Evolutionary conservation across 2,797 vertebrate genomes (phyloP).

Genomic region (Dendrocincla tyrannina): DNA sequence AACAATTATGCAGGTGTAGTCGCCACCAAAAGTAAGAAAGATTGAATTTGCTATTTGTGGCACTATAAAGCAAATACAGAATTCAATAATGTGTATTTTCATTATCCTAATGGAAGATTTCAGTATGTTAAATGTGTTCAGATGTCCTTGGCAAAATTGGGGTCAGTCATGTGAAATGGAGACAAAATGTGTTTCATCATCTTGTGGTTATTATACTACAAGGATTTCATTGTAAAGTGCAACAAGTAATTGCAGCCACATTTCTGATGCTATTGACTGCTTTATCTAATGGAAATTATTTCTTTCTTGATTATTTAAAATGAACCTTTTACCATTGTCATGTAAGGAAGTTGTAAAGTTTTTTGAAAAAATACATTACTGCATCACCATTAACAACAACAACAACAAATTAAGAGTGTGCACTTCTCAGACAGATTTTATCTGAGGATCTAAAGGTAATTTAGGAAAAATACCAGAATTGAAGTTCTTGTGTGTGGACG

Average conservation of each 20-base stretch:
- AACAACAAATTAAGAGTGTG: not conserved
- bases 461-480: not conserved
- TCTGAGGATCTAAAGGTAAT: not conserved
- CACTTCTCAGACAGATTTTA: not conserved
- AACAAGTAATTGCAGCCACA: slow-evolving; percentile 65
- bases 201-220: slow-evolving; percentile 63
- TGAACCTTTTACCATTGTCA: slow-evolving; percentile 51
- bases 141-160: slow-evolving; percentile 63
- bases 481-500: not conserved
- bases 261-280: slow-evolving; percentile 47
- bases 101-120: slow-evolving; percentile 60
- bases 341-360: slow-evolving; percentile 37
- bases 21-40: slow-evolving; percentile 49
- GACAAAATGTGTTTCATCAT: slow-evolving; percentile 47
- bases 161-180: slow-evolving; percentile 51
- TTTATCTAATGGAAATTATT: slow-evolving; percentile 55
- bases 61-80: slow-evolving; percentile 36
- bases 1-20: slow-evolving; percentile 60
- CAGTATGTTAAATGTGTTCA: slow-evolving; percentile 56
- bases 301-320: slow-evolving; percentile 55
- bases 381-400: not conserved
- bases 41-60: slow-evolving; percentile 61
- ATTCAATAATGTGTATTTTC: slow-evolving; percentile 55
- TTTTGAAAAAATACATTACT: not conserved
- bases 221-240: slow-evolving; percentile 64